Conservation (phyloP, 2,888 invertebrate genomes). For the Mesopsocus fuscifrons region DNA sequence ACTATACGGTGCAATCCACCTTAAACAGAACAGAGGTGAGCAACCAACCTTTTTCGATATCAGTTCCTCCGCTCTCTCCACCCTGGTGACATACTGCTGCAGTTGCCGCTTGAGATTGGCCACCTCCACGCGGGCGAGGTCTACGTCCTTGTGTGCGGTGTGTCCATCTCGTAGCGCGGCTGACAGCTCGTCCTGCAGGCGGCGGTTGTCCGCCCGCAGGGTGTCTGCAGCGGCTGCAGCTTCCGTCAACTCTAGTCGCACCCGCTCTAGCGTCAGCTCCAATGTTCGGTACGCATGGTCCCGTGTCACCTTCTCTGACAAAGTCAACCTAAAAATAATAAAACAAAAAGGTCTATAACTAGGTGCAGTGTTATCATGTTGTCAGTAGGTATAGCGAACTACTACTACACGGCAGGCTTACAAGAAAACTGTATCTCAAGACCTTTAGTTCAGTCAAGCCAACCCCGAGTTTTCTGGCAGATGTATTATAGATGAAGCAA, state of each 20-base stretch:
- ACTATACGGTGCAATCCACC: too few relatives aligned
- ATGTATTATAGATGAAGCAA: too few relatives aligned
- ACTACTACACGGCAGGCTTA: too few relatives aligned
- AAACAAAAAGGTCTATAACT: slow-evolving; percentile 6
- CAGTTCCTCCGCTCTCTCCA: slow-evolving; percentile 58
- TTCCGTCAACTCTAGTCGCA: slow-evolving; percentile 38
- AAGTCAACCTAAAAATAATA: slow-evolving; percentile 12
- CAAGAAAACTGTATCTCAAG: too few relatives aligned
- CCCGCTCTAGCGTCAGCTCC: slow-evolving; percentile 29
- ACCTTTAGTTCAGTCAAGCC: too few relatives aligned
- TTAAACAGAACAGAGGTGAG: too few relatives aligned
- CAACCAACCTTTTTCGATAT: slow-evolving; percentile 43
- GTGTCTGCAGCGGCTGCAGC: slow-evolving; percentile 35
- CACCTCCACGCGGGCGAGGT: slow-evolving; percentile 47
- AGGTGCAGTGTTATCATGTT: too few relatives aligned
- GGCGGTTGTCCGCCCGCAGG: slow-evolving; percentile 42
- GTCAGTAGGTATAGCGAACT: too few relatives aligned
- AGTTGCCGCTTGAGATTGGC: slow-evolving; percentile 53
- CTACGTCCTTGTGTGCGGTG: slow-evolving; percentile 43
- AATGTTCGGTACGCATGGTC: slow-evolving; percentile 10
- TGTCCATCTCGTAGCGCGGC: slow-evolving; percentile 40
- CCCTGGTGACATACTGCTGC: slow-evolving; percentile 64
- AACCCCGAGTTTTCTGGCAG: too few relatives aligned
- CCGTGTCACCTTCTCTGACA: slow-evolving; percentile 9
- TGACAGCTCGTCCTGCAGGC: slow-evolving; percentile 51